Evolutionary conservation across 92 coral and sea anemone species (phyloP), one percentile per base, ranked within the genome.

Genomic region (Montipora capitata): DNA sequence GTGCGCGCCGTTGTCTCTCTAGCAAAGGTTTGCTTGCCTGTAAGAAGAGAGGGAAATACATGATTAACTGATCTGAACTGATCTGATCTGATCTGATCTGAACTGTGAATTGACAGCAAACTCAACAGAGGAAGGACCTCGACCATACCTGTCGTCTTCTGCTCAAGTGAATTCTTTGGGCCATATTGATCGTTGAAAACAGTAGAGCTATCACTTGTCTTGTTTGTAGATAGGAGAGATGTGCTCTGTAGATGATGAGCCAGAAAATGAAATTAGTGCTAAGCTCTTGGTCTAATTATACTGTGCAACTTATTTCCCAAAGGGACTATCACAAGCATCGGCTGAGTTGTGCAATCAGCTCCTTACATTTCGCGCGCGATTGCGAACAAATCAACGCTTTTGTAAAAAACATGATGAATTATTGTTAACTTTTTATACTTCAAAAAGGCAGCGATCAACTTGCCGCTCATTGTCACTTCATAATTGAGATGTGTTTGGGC

Each of bases 1-100:
- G 87, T n/a, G 98, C 98, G 14, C 98, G 94, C 38, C 98, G 84
- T 45, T 95, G 98, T 69, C 98, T 88, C 66, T 95, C 98, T 11
- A 95, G 89, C 12, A 91, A 90, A 0, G 98, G 98, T 68, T 95
- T 95, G 61, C 95, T 91, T 4, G 98, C 86, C 94, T 95, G 87
- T 78, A 41, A 77, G 72, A 72, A 49, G 68, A 61, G 41, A 70
- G 18, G 18, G 3, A 51, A 82, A 49, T 40, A 66, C 7, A n/a
- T 59, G 5, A 72, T 8, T 57, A 83, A 72, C 12, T 35, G 27
- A 40, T 8, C 9, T 8, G 39, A 44, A 71, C n/a, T n/a, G 35
- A 27, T 27, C 35, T 27, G 35, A 27, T 27, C 35, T 20, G 27
- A 20, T 20, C 27, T 27, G 35, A 58, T 4, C 72, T 5, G 27